Base-by-base conservation (phyloP, 1,140 invertebrate genomes). In the Mesaphorura yosii region DNA sequence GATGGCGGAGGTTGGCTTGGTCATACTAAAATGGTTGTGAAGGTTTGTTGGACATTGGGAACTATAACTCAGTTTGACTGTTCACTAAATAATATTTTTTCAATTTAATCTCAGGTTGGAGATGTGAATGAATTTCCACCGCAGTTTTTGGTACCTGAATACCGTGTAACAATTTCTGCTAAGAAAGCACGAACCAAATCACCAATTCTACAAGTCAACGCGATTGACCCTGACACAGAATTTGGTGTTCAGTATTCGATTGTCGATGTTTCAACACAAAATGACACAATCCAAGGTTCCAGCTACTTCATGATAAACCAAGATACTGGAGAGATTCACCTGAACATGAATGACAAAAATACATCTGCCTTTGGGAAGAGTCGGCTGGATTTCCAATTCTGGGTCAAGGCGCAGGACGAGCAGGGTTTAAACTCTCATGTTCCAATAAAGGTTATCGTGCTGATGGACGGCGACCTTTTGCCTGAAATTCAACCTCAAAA, bases 401-500 rank as follows among this genome's bases (percentile, higher is more conserved):
- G 57, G 57, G 57, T 53, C 29, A 38, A 46, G 17, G 61, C 61
- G n/a, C 57, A 53, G 19, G 61, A 63, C 39, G 57, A 63, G 20
- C 57, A 58, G 39, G 57, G 52, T 12, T 48, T 63, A 14, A 54
- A 63, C 42, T 55, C 51, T 22, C 49, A 60, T 34, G 55, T 63
- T n/a, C 58, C 61, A 39, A 54, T 63, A 12, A 63, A 57, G 6
- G 58, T 63, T 19, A 55, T 59, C 19, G 47, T 63, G 27, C 41
- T 63, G 14, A 52, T 58, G 17, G 51, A 55, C 17, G 54, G 57
- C 19, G 39, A 55, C 28, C 57, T 50, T 3, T 53, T 29, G 22
- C 61, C 61, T n/a, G 61, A 57, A 39, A 59, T 63, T 20, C 55
- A 63, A 40, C 61, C 61, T n/a, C 61, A 63, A 48, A 63, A 63